phyloP scores from a whole-genome alignment of 2,888 invertebrate species.

The Zhuqinia jingwanae region DNA sequence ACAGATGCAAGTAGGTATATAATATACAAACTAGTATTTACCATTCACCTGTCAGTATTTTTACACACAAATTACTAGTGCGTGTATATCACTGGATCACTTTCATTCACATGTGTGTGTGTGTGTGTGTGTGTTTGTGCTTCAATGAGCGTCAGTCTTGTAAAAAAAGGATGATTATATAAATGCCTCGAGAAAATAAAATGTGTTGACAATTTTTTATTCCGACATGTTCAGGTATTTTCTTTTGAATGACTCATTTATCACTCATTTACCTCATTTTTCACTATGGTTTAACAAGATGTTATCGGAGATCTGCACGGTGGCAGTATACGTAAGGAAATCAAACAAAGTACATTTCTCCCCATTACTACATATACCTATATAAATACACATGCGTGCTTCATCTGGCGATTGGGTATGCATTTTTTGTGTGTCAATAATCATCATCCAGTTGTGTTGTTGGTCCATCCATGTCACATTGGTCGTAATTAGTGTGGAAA shows the following conservation, averaged over 20 bases:
- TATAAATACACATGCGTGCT: no score
- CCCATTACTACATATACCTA: background rate
- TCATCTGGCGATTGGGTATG: background rate
- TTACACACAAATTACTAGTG: no score
- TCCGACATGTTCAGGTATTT: constrained; percentile 47
- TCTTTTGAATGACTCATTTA: constrained; percentile 60
- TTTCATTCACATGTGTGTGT: constrained; percentile 20
- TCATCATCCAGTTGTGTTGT: background rate
- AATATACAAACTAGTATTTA: background rate
- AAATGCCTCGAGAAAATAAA: background rate
- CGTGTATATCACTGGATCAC: constrained; percentile 5
- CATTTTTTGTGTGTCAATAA: background rate
- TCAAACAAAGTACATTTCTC: background rate
- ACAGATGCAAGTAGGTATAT: background rate
- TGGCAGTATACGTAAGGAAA: background rate
- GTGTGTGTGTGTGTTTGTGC: no score
- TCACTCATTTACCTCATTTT: constrained; percentile 67
- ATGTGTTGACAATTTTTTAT: constrained; percentile 50
- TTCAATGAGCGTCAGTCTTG: no score
- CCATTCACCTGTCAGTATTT: constrained; percentile 33
- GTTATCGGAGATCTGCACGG: constrained; percentile 39
- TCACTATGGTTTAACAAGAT: constrained; percentile 42
- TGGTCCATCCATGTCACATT: background rate
- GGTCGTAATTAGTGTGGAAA: constrained; percentile 40
- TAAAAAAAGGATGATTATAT: background rate